Evolutionary conservation across 2,888 invertebrate genomes (phyloP).

Genomic region (Sminthurides aquaticus): DNA sequence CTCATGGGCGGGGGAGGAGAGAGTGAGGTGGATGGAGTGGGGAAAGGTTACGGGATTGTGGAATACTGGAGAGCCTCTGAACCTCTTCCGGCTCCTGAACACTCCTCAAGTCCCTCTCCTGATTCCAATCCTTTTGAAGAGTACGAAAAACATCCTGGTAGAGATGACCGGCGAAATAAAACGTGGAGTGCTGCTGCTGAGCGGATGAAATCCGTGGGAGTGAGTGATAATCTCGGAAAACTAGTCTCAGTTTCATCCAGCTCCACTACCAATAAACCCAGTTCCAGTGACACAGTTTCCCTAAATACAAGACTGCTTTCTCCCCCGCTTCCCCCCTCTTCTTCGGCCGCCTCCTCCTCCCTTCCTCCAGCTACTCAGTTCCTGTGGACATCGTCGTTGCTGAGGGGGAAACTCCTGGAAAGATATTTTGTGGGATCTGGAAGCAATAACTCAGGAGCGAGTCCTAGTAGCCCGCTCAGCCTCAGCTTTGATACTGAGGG

Average conservation of each 20-base stretch:
- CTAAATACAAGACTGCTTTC: background rate
- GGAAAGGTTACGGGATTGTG: background rate
- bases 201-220: background rate
- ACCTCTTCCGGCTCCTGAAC: background rate
- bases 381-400: background rate
- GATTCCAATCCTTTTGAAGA: background rate
- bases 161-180: background rate
- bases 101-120: background rate
- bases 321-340: background rate
- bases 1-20: constrained; percentile 18
- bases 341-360: background rate
- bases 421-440: background rate
- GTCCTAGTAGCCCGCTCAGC: background rate
- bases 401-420: background rate
- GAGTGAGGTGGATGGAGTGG: constrained; percentile 1
- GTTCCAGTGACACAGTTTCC: background rate
- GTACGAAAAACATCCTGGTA: background rate
- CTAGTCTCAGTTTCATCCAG: background rate
- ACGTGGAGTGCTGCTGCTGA: background rate
- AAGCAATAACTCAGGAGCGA: background rate
- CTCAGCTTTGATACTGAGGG: background rate
- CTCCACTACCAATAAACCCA: background rate
- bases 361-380: background rate
- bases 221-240: background rate
- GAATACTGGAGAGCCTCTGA: background rate